Evolutionary conservation across 2,888 invertebrate species (phyloP).

Genomic region (Ormyrus thymus): DNA sequence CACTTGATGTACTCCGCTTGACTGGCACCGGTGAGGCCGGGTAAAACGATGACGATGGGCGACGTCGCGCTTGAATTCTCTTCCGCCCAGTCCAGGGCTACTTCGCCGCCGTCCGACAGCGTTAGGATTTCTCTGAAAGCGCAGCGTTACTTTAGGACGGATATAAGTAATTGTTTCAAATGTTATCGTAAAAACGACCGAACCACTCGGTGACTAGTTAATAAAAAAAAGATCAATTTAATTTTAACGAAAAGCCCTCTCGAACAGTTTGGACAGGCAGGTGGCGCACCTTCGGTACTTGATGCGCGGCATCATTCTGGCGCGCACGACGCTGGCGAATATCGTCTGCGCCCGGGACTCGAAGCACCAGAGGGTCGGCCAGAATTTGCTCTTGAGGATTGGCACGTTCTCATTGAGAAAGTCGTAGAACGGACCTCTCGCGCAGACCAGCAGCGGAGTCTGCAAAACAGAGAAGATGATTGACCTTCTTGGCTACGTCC

Average conservation of each 20-base stretch:
- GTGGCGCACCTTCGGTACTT: conserved; percentile 71
- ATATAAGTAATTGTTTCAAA: background rate
- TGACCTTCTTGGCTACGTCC: too few relatives aligned
- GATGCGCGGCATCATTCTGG: conserved; percentile 78
- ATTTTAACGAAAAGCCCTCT: background rate
- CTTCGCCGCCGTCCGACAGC: conserved; percentile 84
- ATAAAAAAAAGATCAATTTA: background rate
- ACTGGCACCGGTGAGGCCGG: conserved; percentile 86
- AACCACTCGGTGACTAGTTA: too few relatives aligned
- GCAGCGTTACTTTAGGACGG: background rate
- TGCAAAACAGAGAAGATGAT: conserved; percentile 69
- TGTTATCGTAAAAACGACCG: background rate
- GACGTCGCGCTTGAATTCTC: conserved; percentile 73
- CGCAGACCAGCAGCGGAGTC: conserved; percentile 81
- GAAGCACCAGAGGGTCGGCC: conserved; percentile 88
- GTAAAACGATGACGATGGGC: conserved; percentile 83
- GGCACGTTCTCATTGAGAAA: conserved; percentile 80
- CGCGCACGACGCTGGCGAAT: conserved; percentile 81
- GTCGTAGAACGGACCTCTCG: conserved; percentile 79
- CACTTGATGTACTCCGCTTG: conserved; percentile 87
- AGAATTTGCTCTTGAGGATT: conserved; percentile 81
- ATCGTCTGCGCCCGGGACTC: conserved; percentile 85
- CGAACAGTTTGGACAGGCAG: background rate
- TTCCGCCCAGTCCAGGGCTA: conserved; percentile 85
- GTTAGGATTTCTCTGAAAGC: conserved; percentile 78